Evolutionary conservation across 2,888 invertebrate genomes (phyloP), one percentile per base, ranked within the genome.

Genomic region (Galerucella calmariensis): DNA sequence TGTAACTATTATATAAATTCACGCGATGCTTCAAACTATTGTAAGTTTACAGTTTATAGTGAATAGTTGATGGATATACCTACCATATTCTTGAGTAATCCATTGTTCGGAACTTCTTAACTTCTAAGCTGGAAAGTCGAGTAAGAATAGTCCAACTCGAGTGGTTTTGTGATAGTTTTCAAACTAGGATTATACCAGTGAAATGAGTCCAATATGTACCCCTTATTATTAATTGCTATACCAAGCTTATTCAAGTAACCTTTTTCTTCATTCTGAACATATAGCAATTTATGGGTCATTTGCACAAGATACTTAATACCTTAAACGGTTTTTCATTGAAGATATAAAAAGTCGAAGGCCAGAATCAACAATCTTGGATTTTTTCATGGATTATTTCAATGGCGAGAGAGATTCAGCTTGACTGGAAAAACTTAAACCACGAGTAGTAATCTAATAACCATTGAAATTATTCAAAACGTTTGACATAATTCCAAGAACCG

Each of bases 1-100:
- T 62, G 58, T 67, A 67, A 67, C 75, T 63, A 73, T 75, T 75
- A 73, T 73, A 69, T 62, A 66, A 73, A 73, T 74, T 71, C 78
- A 78, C 78, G 78, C 77, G 70, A 77, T 69, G 58, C 69, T 74
- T 66, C 59, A 69, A 78, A 78, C 75, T 77, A 75, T 77, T 78
- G 77, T 72, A 77, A 78, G 73, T 78, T 78, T 74, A 53, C 61
- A 67, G 70, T 70, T 75, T 73, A 65, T 67, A 67, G 35, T 41
- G 5, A 41, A 67, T 69, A 67, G 69, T 75, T 69, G 69, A 74
- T 69, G 69, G 74, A 74, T 74, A 59, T 61, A 51, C 71, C 62
- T 61, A 51, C 71, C 62, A 44, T 67, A 67, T 66, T 72, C 58
- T 16, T 58, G 44, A 71, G 65, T 44, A 44, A 65, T 65, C 44